Base-by-base conservation (phyloP, 2,113 vertebrate genomes). In the Thryonomys swinderianus region DNA sequence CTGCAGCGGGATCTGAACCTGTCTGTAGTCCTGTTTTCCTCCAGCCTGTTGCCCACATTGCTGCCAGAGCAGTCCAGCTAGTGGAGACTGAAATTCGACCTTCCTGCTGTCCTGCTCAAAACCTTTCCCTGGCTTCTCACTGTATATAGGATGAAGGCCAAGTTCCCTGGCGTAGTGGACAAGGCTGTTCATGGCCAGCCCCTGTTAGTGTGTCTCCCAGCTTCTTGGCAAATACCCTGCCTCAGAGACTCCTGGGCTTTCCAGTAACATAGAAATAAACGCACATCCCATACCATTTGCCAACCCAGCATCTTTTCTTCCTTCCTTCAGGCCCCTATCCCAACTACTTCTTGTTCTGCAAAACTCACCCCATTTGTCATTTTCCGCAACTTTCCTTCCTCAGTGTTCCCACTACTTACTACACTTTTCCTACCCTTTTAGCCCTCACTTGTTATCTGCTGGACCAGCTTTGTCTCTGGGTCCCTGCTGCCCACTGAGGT, bases 71-170 rank as follows among this genome's bases (percentile, higher is more conserved):
- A 71, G 11, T 37, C 48, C 82, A 82, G 53, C 42, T 40, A 51
- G 53, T 51, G 51, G 27, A 79, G 57, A 53, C 32, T 2, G 3
- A 78, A 81, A 74, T 66, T 61, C 80, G 42, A 85, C 67, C 79
- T 61, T 90, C 45, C 69, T 1, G 30, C 21, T 61, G 10, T n/a
- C 79, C 42, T 84, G 20, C 34, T 78, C 57, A 57, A 64, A 59
- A 66, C n/a, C 45, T 85, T 59, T 59, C 55, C 2, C 7, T 85
- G 64, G 51, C 45, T 81, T 85, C 62, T 93, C 64, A 5, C 37
- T 69, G 42, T 84, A 17, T 45, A 55, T 40, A 37, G 81, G 64
- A 71, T 87, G 67, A 85, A 92, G 90, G 90, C 76, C 92, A 84
- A 64, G 42, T 87, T 91, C 18, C 55, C 12, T 3, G 45, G 51